Percentiles rank a stretch among this genome's conserved stretches.
These are phyloP conservation scores for Junonia oenone DNA, from an alignment of 2,888 invertebrate species.

Conservation along the genomic window DNA sequence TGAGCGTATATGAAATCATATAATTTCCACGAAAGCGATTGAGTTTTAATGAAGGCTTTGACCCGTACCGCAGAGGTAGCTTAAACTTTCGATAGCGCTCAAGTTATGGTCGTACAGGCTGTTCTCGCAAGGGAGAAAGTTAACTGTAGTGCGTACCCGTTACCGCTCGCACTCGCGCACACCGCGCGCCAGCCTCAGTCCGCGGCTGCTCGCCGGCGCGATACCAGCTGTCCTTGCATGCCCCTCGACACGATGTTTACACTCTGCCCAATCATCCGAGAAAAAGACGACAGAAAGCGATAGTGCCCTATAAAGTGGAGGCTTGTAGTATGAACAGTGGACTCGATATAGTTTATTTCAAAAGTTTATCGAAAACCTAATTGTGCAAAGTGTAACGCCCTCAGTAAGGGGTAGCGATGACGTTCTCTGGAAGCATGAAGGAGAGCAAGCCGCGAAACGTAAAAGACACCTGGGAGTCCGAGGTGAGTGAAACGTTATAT, in stretches of 20 bases:
- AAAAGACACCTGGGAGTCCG: conserved; percentile 72
- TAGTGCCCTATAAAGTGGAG: conserved; percentile 53
- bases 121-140: conserved; percentile 67
- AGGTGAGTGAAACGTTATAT: conserved; percentile 52
- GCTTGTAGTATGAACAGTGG: conserved; percentile 27
- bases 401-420: conserved; percentile 58
- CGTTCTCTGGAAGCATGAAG: conserved; percentile 71
- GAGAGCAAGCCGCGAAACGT: conserved; percentile 64
- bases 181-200: conserved; percentile 32
- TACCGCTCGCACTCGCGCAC: conserved; percentile 50
- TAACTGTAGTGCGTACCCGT: conserved; percentile 77
- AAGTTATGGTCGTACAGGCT: conserved; percentile 44
- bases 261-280: conserved; percentile 42
- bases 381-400: conserved; percentile 53
- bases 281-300: conserved; percentile 62
- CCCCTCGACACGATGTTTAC: conserved; percentile 48
- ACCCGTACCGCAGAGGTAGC: conserved; percentile 58
- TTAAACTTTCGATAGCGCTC: conserved; percentile 72
- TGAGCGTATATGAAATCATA: neutral
- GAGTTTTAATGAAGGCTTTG: conserved; percentile 53
- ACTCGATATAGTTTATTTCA: conserved; percentile 11
- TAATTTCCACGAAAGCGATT: conserved; percentile 16
- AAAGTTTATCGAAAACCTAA: conserved; percentile 22
- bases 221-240: neutral
- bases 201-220: conserved; percentile 23